phyloP scores from a whole-genome alignment of 2,888 invertebrate species.

The Ophion obscuratus region DNA sequence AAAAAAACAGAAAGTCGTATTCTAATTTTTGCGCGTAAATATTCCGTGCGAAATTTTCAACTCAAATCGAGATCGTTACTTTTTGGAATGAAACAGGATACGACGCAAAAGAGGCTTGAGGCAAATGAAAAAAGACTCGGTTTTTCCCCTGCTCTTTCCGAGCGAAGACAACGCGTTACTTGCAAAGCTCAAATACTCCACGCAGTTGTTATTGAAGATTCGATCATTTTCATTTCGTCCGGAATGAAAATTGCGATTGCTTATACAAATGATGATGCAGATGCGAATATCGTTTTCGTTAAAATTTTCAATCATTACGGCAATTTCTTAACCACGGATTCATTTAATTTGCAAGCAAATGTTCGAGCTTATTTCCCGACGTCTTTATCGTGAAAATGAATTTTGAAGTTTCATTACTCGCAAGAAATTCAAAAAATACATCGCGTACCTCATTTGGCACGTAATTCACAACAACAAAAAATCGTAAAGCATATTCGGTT shows the following conservation, averaged over 20 bases:
- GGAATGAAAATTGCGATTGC: neutral
- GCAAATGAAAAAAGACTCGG: neutral
- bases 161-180: constrained; percentile 5
- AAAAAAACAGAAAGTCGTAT: neutral
- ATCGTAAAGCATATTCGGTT: no score
- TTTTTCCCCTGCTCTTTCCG: neutral
- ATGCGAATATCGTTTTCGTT: neutral
- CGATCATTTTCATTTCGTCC: constrained; percentile 10
- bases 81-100: neutral
- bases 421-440: neutral
- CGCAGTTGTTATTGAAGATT: neutral
- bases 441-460: no score
- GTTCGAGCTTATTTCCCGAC: neutral
- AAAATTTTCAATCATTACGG: neutral
- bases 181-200: neutral
- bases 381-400: neutral
- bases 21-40: neutral
- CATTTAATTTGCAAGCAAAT: neutral
- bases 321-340: neutral
- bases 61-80: neutral
- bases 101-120: neutral
- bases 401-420: neutral
- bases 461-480: no score
- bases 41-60: neutral
- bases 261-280: constrained; percentile 32